Evolutionary conservation across 2,888 invertebrate species (phyloP), one percentile per base, ranked within the genome.

Genomic region (Scaptomyza tumidula): DNA sequence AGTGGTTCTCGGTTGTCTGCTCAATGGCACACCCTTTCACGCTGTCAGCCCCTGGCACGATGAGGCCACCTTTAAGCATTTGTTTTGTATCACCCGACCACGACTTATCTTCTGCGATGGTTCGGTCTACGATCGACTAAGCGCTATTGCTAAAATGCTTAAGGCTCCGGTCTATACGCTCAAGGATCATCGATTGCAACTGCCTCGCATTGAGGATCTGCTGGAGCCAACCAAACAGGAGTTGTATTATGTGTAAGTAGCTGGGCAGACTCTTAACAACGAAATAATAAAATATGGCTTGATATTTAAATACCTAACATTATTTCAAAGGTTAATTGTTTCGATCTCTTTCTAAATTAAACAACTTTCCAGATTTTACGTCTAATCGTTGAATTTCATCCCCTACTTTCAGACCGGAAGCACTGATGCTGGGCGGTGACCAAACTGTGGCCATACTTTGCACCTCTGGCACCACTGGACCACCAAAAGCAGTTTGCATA

Each of bases 91-190:
- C 44, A 91, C 91, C 2, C 87, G 89, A 10, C 92, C 92, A 0
- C 87, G 89, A 14, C 39, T 92, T 6, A 90, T 92, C 41, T 92
- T 92, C 54, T 92, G 92, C 61, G 91, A 91, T 77, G 89, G 88
- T 2, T 62, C 62, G 0, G 68, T 84, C 57, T 91, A 90, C 54
- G 66, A 76, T 1, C 71, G 83, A 11, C 49, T 92, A 9, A 75
- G 82, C 45, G 78, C 75, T 1, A 74, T 89, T 10, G 78, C 84
- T n/a, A 86, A 85, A 75, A 85, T 86, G 59, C 69, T 89, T 0
- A 86, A 88, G 56, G 75, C 86, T 0, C 71, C 80, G 33, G 83
- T 91, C 3, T 91, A 80, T 39, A 90, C 86, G 0, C 54, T 91
- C 35, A 85, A 82, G 54, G 79, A 86, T 24, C 87, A 90, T 71